A percentile compares a stretch with the other conserved stretches of the same genome.
Conservation (phyloP, 30 jellyfish, hydroid and myxozoan species). For the Aurelia aurita region DNA sequence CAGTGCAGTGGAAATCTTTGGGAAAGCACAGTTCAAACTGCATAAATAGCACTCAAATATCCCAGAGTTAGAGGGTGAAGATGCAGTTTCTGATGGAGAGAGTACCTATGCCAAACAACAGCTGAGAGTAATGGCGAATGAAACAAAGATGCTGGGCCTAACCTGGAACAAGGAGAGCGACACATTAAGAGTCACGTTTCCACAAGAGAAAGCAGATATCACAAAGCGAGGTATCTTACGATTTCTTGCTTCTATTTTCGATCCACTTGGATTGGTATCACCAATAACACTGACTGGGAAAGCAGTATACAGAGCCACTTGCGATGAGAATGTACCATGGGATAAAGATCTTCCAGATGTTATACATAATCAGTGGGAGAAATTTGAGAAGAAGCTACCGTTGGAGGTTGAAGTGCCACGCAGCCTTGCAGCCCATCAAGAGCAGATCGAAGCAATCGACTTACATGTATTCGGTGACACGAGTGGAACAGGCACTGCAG, state of each 20-base stretch:
- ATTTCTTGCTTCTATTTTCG: too few relatives aligned
- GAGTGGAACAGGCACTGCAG: background rate
- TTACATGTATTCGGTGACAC: background rate
- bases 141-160: background rate
- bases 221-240: too few relatives aligned
- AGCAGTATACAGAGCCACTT: too few relatives aligned
- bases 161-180: background rate
- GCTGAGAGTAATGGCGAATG: background rate
- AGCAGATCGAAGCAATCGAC: conserved; percentile 5
- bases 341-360: background rate
- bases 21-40: background rate
- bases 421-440: conserved; percentile 5
- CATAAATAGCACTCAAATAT: background rate
- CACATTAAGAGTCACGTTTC: background rate
- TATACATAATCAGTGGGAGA: background rate
- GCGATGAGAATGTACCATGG: too few relatives aligned
- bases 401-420: background rate
- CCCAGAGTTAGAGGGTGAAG: background rate
- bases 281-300: too few relatives aligned
- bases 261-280: too few relatives aligned
- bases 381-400: background rate
- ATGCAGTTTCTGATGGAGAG: background rate
- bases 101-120: background rate
- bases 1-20: background rate
- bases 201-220: too few relatives aligned